Conservation (phyloP, 2,888 invertebrate species). For the Cheilosia grossa region DNA sequence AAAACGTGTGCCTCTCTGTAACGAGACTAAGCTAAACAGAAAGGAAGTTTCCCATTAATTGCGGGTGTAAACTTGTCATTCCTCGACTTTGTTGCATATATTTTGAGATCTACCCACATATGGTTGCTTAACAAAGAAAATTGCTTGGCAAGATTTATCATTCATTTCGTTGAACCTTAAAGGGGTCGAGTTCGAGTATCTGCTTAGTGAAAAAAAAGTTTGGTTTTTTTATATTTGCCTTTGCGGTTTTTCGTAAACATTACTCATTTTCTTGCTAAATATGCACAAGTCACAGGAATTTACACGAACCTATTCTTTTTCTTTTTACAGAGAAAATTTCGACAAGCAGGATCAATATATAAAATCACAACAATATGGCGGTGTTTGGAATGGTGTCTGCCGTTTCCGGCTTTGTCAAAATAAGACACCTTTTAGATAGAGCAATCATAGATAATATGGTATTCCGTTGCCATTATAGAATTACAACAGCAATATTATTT, state of each 20-base stretch:
- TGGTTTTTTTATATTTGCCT: background rate
- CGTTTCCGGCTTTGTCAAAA: conserved; percentile 95
- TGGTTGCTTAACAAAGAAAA: background rate
- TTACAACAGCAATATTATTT: conserved; percentile 93
- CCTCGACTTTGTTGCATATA: conserved; percentile 14
- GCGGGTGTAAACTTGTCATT: conserved; percentile 11
- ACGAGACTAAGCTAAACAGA: conserved; percentile 15
- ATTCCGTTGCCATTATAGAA: conserved; percentile 94
- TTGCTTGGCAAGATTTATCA: conserved; percentile 1
- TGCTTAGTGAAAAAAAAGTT: background rate
- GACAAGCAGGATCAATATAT: conserved; percentile 43
- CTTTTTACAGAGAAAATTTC: conserved; percentile 48
- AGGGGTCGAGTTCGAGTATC: conserved; percentile 1
- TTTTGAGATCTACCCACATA: background rate
- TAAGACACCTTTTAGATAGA: conserved; percentile 94
- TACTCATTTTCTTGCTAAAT: conserved; percentile 10
- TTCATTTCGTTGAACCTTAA: conserved; percentile 4
- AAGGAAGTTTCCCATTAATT: conserved; percentile 43
- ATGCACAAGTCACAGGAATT: conserved; percentile 8
- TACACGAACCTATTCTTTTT: background rate
- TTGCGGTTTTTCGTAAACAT: conserved; percentile 12
- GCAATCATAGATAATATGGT: conserved; percentile 95
- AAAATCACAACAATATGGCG: conserved; percentile 85
- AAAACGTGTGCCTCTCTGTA: conserved; percentile 29
- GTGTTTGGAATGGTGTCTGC: conserved; percentile 93